phyloP scores from a whole-genome alignment of 2,888 invertebrate species.

The Agonopterix subpropinquella region DNA sequence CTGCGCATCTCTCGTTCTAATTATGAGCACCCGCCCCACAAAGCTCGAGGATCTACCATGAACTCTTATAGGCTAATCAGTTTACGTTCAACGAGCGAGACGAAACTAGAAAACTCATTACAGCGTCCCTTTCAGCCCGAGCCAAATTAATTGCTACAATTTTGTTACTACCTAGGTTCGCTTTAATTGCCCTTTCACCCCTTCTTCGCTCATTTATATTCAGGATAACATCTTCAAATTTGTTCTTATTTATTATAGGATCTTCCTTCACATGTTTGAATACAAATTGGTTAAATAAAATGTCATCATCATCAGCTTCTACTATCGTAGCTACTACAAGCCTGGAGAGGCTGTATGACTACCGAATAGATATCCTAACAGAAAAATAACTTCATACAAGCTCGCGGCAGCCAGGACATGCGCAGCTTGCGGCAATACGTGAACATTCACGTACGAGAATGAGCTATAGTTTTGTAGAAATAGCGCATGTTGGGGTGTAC shows the following conservation, averaged over 20 bases:
- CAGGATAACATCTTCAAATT: constrained; percentile 36
- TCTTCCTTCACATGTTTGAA: background rate
- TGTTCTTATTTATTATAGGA: constrained; percentile 17
- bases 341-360: no score
- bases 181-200: constrained; percentile 43
- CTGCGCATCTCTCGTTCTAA: constrained; percentile 68
- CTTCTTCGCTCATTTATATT: constrained; percentile 45
- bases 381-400: no score
- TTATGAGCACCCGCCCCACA: constrained; percentile 58
- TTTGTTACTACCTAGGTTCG: constrained; percentile 15
- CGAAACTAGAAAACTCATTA: constrained; percentile 12
- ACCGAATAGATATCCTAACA: no score
- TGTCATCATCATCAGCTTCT: background rate
- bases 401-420: no score
- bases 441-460: no score
- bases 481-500: no score
- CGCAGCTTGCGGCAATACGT: no score
- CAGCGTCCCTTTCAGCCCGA: constrained; percentile 13
- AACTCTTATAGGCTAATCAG: constrained; percentile 17
- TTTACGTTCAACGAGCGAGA: constrained; percentile 16
- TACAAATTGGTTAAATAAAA: background rate
- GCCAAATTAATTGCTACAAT: constrained; percentile 16
- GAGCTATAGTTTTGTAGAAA: no score
- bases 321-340: no score
- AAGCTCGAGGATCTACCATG: constrained; percentile 26